These are phyloP conservation scores for Trimorus sp. DNA, from an alignment of 2,888 invertebrate genomes.

Conservation along the genomic window DNA sequence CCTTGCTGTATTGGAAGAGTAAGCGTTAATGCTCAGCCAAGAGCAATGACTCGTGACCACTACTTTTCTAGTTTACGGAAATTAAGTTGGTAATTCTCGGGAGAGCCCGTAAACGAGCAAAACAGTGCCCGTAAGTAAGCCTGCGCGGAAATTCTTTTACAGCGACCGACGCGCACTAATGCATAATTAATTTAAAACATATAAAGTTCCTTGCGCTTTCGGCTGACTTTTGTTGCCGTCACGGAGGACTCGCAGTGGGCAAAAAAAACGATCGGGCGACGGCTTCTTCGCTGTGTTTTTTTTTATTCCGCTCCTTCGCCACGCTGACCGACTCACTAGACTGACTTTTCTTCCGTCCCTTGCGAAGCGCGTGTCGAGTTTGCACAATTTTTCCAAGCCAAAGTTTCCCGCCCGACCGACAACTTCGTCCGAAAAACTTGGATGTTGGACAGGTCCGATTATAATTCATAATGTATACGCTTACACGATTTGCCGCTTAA, in stretches of 20 bases:
- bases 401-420: background rate
- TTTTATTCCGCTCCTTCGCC: background rate
- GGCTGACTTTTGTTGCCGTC: no score
- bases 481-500: slow-evolving; percentile 12
- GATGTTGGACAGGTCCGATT: background rate
- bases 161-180: background rate
- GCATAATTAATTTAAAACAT: slow-evolving; percentile 28
- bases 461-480: slow-evolving; percentile 6
- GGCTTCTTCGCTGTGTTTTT: no score
- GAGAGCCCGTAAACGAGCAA: slow-evolving; percentile 15
- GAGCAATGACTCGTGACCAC: slow-evolving; percentile 35
- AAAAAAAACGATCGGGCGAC: background rate
- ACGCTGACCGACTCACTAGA: no score
- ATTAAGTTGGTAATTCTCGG: slow-evolving; percentile 32
- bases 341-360: background rate
- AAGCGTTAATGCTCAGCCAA: slow-evolving; percentile 27
- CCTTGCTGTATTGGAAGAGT: slow-evolving; percentile 9
- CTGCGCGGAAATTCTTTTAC: slow-evolving; percentile 13
- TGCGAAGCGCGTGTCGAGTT: background rate
- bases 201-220: background rate
- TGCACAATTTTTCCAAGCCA: background rate
- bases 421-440: background rate
- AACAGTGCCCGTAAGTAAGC: slow-evolving; percentile 6
- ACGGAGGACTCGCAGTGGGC: background rate
- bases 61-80: slow-evolving; percentile 35